Base-by-base conservation (phyloP, 2,888 invertebrate species). In the Chirona hameri region DNA sequence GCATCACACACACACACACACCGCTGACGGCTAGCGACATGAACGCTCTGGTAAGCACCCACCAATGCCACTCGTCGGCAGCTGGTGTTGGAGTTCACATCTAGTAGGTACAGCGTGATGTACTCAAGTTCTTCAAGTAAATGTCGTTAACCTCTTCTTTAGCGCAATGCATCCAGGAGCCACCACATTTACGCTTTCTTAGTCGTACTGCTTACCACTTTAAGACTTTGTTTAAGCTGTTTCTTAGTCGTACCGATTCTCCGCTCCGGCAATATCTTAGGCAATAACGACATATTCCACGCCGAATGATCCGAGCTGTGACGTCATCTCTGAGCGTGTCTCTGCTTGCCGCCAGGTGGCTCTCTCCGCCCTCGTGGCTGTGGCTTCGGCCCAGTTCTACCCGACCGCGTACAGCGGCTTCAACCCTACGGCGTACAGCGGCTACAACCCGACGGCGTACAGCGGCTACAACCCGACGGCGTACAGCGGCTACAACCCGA, bases 11-110 rank as follows among this genome's bases (percentile, higher is more conserved):
- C n/a, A 79, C 46, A 57, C 79, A 52, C 79, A 60, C 79, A 79
- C 60, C 79, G 57, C 46, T 65, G 79, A 80, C n/a, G 18, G 72
- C n/a, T 60, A 52, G 10, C 65, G 76, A 57, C 82, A 65, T 24
- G 82, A 82, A 65, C 82, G 57, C 48, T 55, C 79, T 80, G 57
- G 82, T 79, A 65, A 72, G 21, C 12, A 29, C 27, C 3, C 48
- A 10, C 48, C 12, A 10, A 12, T 7, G 48, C 48, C 12, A 10
- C 12, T 48, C n/a, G n/a, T n/a, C n/a, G n/a, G 48, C 7, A 10
- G 48, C 48, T 48, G 9, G 7, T 48, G 9, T 48, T 48, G 48
- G 48, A 12, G 9, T 48, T 48, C 15, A 12, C 18, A 27, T 24
- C 31, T 4, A 39, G 18, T 24, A 39, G 18, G 4, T 27, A 69